Percentiles rank a stretch among this genome's conserved stretches.
These are phyloP conservation scores for Eumerus sabulonum DNA, from an alignment of 2,888 invertebrate genomes.

Conservation along the genomic window DNA sequence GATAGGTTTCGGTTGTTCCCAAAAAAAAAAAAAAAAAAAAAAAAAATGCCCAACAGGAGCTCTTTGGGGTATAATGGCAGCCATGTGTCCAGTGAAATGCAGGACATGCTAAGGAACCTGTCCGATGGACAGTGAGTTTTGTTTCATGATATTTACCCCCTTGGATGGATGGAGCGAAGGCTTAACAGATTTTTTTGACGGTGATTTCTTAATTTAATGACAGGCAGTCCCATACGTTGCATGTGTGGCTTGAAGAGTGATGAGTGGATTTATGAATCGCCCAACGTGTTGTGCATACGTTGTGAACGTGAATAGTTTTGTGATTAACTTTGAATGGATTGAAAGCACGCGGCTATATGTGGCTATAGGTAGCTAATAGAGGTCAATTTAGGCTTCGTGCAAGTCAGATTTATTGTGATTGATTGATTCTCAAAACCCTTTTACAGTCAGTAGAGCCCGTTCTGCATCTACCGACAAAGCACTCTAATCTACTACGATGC, in stretches of 20 bases:
- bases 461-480: no score
- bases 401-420: slow-evolving; percentile 2
- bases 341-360: slow-evolving; percentile 34
- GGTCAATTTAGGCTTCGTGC: background rate
- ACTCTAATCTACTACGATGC: slow-evolving; percentile 25
- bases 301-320: slow-evolving; percentile 20
- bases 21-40: no score
- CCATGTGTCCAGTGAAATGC: slow-evolving; percentile 16
- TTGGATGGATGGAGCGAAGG: slow-evolving; percentile 47
- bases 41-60: slow-evolving; percentile 41
- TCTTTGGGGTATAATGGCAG: slow-evolving; percentile 53
- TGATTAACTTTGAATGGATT: slow-evolving; percentile 9
- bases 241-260: slow-evolving; percentile 50
- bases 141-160: no score
- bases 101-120: slow-evolving; percentile 21
- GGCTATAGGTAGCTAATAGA: slow-evolving; percentile 21
- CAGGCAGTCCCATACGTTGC: slow-evolving; percentile 62
- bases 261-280: slow-evolving; percentile 50
- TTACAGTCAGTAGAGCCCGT: no score
- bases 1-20: slow-evolving; percentile 51
- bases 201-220: slow-evolving; percentile 74
- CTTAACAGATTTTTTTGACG: slow-evolving; percentile 75
- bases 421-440: no score
- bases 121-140: slow-evolving; percentile 16
- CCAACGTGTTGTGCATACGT: slow-evolving; percentile 51